Base-by-base conservation (phyloP, 2,888 invertebrate species). In the Ptilodon capucinus region DNA sequence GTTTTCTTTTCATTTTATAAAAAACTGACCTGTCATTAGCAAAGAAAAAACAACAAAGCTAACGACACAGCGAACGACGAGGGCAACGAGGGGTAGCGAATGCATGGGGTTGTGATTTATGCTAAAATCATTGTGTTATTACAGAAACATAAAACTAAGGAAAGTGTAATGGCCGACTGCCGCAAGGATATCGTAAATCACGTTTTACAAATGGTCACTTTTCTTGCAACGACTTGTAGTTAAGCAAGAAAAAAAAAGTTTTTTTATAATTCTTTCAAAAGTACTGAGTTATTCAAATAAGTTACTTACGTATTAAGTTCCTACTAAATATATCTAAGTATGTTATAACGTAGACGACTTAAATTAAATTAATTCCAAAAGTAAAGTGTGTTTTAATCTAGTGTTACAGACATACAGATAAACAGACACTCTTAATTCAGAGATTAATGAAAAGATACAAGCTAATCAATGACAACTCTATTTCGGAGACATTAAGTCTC, bases 391-490 rank as follows among this genome's bases (percentile, higher is more conserved):
- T 81, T 84, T 85, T 85, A 82, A 79, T 76, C 73, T 77, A 72
- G 72, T 81, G 84, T 84, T 84, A 72, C 85, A 86, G 79, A 80
- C 81, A 77, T 72, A 77, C 81, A 68, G 68, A 85, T 85, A 81
- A 79, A 86, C 84, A 81, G 71, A 81, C 74, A 71, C 72, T 64
- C 73, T 79, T 75, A 75, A 58, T 66, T 79, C 72, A 74, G 81
- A 79, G 78, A 82, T 79, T 81, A 83, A 82, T 86, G 79, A 80
- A 82, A 81, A 76, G 75, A 21, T 46, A 28, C 48, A 30, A 47
- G 35, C 48, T 18, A 18, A 36, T 18, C 11, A 38, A 2, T 7
- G 6, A 13, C 44, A 5, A 50, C 72, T 51, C 50, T 76, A 70
- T 51, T 28, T 3, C 35, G 19, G 21, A 40, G 28, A 9, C 0